Evolutionary conservation across 2,797 vertebrate species (phyloP), one percentile per base, ranked within the genome.

Genomic region (Bovichtus variegatus): DNA sequence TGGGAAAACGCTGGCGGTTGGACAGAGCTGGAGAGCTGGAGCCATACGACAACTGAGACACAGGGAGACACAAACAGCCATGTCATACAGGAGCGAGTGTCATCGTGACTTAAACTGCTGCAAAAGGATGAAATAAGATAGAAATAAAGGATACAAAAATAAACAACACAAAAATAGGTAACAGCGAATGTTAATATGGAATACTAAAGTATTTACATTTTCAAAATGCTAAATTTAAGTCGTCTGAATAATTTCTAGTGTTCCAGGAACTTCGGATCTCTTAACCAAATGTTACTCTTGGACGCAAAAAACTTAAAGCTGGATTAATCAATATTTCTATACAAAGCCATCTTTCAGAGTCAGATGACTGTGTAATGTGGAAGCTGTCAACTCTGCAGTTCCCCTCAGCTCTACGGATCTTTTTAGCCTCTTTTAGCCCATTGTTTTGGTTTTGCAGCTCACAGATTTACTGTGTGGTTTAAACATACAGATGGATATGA

Each of bases 11-110:
- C 83, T 96, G 95, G 10, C 96, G 94, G 83, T 97, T 97, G 53
- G 96, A 97, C 36, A 97, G 89, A 2, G 96, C 96, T 0, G 96
- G 96, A 1, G 96, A 97, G 73, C 96, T 97, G 82, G 96, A 97
- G 80, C 96, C 96, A 0, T 97, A 97, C 0, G 96, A 97, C 8
- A 97, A 88, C 96, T 97, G 36, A 74, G 27, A 68, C 31, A 63
- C 43, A 59, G 58, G 25, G 51, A 66, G 29, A 76, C 34, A 74
- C 0, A 73, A 31, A 68, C 10, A 47, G 41, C 1, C 34, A 53
- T 1, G 4, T 67, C 55, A 66, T 15, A n/a, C n/a, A n/a, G n/a
- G n/a, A 54, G 23, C 21, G 18, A 19, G 5, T 1, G 49, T 21
- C 16, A 19, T 31, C 19, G 44, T 46, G 5, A 27, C 44, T 5